Conservation (phyloP, 2,888 invertebrate species). For the Troides helena region DNA sequence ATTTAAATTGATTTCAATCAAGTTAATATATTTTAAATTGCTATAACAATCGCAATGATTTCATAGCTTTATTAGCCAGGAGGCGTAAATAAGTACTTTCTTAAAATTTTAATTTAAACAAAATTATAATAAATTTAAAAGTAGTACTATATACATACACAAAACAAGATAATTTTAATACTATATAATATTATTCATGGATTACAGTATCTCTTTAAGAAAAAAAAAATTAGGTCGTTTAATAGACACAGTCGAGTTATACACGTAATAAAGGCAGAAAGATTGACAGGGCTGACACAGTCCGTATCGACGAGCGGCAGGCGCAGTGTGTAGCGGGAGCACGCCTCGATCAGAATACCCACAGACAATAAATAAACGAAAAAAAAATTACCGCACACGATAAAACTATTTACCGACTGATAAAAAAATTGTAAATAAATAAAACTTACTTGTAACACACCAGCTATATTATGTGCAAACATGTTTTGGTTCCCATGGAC, state of each 20-base stretch:
- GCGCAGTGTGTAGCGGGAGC: slow-evolving; percentile 25
- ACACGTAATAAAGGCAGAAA: slow-evolving; percentile 26
- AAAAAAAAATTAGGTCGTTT: not conserved
- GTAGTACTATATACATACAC: no score
- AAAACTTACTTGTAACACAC: not conserved
- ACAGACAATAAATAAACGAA: slow-evolving; percentile 1
- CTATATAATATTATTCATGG: no score
- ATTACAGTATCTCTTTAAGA: no score
- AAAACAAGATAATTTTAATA: no score
- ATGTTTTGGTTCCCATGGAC: slow-evolving; percentile 60
- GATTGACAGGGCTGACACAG: slow-evolving; percentile 25
- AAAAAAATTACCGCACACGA: not conserved
- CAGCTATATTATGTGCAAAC: slow-evolving; percentile 57
- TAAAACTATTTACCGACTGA: not conserved
- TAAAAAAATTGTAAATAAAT: not conserved
- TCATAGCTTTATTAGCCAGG: no score
- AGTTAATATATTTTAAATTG: no score
- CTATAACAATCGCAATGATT: no score
- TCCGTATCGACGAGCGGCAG: slow-evolving; percentile 11
- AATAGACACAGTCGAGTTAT: not conserved
- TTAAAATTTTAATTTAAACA: no score
- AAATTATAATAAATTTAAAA: no score
- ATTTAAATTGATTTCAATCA: no score
- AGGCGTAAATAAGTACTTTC: no score
- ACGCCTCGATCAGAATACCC: slow-evolving; percentile 6